Evolutionary conservation across 2,113 vertebrate species (phyloP), one percentile per base, ranked within the genome.

Genomic region (Apodemus sylvaticus): DNA sequence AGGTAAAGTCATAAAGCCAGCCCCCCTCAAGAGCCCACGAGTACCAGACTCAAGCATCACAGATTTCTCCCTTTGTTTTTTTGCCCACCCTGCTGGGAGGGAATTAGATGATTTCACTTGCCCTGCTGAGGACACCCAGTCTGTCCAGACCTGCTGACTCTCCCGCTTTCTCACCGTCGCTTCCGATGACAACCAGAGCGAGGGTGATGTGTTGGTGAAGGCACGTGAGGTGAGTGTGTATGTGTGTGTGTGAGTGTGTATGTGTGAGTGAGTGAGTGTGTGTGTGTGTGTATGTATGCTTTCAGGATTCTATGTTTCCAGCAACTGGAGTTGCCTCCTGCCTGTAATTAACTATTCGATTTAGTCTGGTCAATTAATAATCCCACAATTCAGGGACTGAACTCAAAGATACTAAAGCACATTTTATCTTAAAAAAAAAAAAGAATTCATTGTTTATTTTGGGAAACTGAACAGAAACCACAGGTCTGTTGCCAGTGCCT

Each of bases 401-500:
- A 93, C 45, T 92, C 71, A 76, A 82, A 83, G 89, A 90, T 79
- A 87, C 76, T 81, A 88, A 95, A 94, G 64, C 45, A 60, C 39
- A 66, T 12, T 82, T 95, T 83, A 83, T 83, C 62, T 42, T 29
- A 81, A 81, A 81, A 60, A 55, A 81, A 36, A 7, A 95, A 29
- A 60, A 31, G 13, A 60, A 22, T 9, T 29, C 66, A 68, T 45
- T 93, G 95, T 97, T 97, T 98, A 97, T 97, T 98, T 97, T 95
- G 83, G 94, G 97, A 96, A 97, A 97, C 95, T 96, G 96, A 96
- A 95, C 66, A 90, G 89, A 94, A 98, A 96, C 90, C n/a, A 2
- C 94, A 95, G 70, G 90, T 97, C 90, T 95, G 81, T 77, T 45
- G 3, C 31, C 39, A 71, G 85, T 93, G 91, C 53, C 79, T 42